phyloP scores from a whole-genome alignment of 2,797 vertebrate species.

The Arrhamphus sclerolepis region DNA sequence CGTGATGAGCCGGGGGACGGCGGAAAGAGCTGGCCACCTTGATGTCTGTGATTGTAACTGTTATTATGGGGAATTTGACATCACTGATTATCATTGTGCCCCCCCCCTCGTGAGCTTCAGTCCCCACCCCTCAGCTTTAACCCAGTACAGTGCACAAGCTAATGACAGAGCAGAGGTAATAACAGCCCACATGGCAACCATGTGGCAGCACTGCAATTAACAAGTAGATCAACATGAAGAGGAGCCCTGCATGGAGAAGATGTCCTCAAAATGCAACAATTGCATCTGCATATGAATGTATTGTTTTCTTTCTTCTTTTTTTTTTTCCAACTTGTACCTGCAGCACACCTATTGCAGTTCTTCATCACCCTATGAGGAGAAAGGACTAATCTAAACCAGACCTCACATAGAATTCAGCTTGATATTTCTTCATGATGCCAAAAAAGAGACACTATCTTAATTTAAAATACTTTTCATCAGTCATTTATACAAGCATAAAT shows the following conservation, averaged over 20 bases:
- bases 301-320: slow-evolving; percentile 16
- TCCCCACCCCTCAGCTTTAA: slow-evolving; percentile 62
- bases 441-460: too few species aligned
- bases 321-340: too few species aligned
- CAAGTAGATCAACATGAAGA: slow-evolving; percentile 54
- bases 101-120: slow-evolving; percentile 40
- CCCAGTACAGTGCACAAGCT: slow-evolving; percentile 54
- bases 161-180: slow-evolving; percentile 79
- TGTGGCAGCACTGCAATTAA: slow-evolving; percentile 71
- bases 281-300: slow-evolving; percentile 24
- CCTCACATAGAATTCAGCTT: too few species aligned
- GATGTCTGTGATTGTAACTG: slow-evolving; percentile 36
- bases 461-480: too few species aligned
- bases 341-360: neutral
- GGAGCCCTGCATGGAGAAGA: slow-evolving; percentile 46
- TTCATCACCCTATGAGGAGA: slow-evolving; percentile 1
- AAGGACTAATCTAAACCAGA: neutral
- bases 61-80: slow-evolving; percentile 73
- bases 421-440: too few species aligned
- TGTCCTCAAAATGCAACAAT: slow-evolving; percentile 26
- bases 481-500: slow-evolving; percentile 18
- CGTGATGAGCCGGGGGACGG: slow-evolving; percentile 7
- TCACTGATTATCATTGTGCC: slow-evolving; percentile 67
- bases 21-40: slow-evolving; percentile 22
- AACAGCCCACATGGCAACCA: slow-evolving; percentile 69